Conservation (phyloP, 1,140 invertebrate genomes). For the Ceratitis capitata region DNA sequence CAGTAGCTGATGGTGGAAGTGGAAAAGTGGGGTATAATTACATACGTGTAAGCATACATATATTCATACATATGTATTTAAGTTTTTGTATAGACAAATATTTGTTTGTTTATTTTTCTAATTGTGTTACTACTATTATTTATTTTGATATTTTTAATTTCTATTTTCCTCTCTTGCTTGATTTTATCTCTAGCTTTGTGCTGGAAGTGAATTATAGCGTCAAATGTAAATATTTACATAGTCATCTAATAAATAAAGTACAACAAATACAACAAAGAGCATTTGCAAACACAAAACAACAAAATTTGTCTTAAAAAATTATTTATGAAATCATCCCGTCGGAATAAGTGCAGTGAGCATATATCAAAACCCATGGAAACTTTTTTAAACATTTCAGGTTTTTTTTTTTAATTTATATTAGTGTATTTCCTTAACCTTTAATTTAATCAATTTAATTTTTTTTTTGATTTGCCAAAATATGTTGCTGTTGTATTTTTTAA, state of each 20-base stretch:
- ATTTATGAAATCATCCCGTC: not conserved
- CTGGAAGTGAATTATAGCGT: slow-evolving; percentile 7
- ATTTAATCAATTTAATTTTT: too few species aligned
- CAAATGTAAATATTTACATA: not conserved
- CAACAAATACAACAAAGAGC: not conserved
- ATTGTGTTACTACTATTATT: not conserved
- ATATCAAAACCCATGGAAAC: not conserved
- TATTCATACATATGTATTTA: not conserved
- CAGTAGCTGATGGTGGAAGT: too few species aligned
- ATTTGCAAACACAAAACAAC: not conserved
- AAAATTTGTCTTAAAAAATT: not conserved
- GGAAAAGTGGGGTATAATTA: too few species aligned
- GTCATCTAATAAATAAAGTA: not conserved
- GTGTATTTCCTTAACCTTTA: too few species aligned
- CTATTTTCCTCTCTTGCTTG: not conserved
- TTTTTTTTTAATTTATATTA: too few species aligned
- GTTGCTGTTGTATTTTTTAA: too few species aligned
- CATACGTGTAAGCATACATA: too few species aligned
- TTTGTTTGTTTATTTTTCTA: not conserved
- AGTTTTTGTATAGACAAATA: not conserved
- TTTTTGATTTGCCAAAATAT: not conserved
- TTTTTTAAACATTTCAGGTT: not conserved
- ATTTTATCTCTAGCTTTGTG: not conserved
- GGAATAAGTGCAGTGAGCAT: not conserved
- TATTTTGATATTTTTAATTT: not conserved